Evolutionary conservation across 2,888 invertebrate genomes (phyloP), one percentile per base, ranked within the genome.

Genomic region (Sarcophaga carnaria): DNA sequence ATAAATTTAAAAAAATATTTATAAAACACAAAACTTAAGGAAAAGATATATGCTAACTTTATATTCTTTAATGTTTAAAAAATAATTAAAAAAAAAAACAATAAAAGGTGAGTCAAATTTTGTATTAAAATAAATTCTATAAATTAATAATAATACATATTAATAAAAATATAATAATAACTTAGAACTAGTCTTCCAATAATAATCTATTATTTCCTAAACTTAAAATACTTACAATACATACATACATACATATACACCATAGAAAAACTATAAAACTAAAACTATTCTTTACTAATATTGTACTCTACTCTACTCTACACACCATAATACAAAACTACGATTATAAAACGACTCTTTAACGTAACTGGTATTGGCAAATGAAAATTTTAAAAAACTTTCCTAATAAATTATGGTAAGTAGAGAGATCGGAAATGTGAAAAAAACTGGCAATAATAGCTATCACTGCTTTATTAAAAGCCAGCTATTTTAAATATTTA

Each of bases 121-220:
- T 74, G 45, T 79, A 60, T 67, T 25, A 75, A 6, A 63, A 64
- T 20, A 74, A 17, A 63, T 59, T 10, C 8, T 67, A 45, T 14
- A 64, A 70, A 14, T 14, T 54, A 54, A 37, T 3, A 59, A 64
- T 67, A 67, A 20, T 45, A 71, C 47, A 22, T 22, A 22, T 22
- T 45, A 71, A 64, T 47, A 76, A 78, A 20, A 69, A 76, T 67
- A 83, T 20, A 59, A 25, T 45, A 70, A 63, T 78, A 81, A 81
- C 71, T 76, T 87, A 87, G 87, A 84, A 81, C 83, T 87, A 87
- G 87, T 87, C 87, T 87, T 87, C 87, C 87, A 87, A 75, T 62
- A 75, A 87, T 70, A 74, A 81, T 81, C 79, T 84, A 77, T 77
- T 71, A 83, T 87, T 78, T 84, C 27, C 81, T 81, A 76, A 67